Percentiles rank a stretch among this genome's conserved stretches.
phyloP scores from a whole-genome alignment of 1,140 invertebrate genomes.

The Helicoverpa armigera region DNA sequence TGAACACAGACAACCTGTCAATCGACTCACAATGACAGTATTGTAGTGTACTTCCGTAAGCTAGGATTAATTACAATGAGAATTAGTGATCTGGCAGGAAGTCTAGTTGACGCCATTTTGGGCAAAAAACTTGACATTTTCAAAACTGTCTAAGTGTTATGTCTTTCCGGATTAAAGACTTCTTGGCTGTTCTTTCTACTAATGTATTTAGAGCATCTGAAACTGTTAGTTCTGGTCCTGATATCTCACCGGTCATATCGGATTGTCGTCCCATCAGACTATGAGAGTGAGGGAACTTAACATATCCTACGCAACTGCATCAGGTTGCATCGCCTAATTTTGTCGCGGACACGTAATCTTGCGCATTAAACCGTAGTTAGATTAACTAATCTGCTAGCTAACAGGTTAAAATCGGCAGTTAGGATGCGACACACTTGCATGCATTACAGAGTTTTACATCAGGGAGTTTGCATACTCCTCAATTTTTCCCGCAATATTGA shows the following conservation, averaged over 20 bases:
- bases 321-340: not conserved
- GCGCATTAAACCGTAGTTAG: not conserved
- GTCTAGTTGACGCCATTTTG: not conserved
- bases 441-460: constrained; percentile 10
- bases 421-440: constrained; percentile 32
- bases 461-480: no score
- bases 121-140: not conserved
- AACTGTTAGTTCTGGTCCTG: no score
- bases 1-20: constrained; percentile 55
- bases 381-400: not conserved
- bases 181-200: no score
- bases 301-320: no score
- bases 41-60: constrained; percentile 27
- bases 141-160: no score
- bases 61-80: not conserved
- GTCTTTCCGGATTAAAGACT: no score
- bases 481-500: no score
- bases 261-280: no score
- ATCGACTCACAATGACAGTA: constrained; percentile 31
- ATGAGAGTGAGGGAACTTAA: no score
- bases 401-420: constrained; percentile 1
- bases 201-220: no score
- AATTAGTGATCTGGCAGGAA: not conserved
- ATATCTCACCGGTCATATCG: no score
- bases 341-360: not conserved